phyloP scores from a whole-genome alignment of 2,113 vertebrate species.

The Psammodynastes pulverulentus region DNA sequence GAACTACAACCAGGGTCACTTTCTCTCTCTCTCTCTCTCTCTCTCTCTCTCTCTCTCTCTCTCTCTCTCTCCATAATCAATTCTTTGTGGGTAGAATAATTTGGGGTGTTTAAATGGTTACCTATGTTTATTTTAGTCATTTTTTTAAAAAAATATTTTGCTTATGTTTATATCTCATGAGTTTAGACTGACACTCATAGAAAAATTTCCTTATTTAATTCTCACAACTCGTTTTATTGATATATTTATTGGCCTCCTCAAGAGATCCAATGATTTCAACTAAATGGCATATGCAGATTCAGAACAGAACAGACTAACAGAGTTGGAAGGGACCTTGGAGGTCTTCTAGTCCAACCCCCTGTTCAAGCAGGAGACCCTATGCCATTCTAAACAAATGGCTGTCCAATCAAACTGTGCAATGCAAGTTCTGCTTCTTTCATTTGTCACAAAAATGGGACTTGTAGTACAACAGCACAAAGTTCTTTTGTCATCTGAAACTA shows the following conservation, averaged over 20 bases:
- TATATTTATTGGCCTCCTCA: background rate
- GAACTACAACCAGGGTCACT: background rate
- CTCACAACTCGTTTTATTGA: background rate
- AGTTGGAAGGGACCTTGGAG: no score
- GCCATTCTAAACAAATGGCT: no score
- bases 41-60: background rate
- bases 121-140: background rate
- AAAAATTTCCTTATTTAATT: background rate
- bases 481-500: no score
- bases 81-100: background rate
- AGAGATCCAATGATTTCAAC: background rate
- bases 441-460: background rate
- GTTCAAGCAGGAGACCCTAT: no score
- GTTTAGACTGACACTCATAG: background rate
- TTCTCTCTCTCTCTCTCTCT: background rate
- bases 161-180: background rate
- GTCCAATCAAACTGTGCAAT: background rate
- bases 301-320: background rate
- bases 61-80: background rate
- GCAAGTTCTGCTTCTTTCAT: background rate
- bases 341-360: no score
- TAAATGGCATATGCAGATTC: background rate
- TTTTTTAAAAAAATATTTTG: background rate
- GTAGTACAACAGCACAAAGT: background rate
- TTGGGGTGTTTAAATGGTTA: background rate